Evolutionary conservation across 2,888 invertebrate genomes (phyloP).

Genomic region (Eristalis pertinax): DNA sequence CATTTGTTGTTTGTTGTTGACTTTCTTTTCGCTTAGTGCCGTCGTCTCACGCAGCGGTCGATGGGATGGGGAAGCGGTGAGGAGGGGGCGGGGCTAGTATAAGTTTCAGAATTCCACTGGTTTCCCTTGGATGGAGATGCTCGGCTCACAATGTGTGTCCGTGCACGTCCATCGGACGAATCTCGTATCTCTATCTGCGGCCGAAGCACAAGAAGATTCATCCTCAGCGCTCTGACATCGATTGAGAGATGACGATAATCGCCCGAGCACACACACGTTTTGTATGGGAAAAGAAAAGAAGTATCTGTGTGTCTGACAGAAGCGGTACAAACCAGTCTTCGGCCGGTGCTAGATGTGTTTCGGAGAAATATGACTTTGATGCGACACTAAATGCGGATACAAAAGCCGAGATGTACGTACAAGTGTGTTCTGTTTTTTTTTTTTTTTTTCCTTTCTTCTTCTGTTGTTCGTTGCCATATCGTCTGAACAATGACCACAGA

Average conservation of each 20-base stretch:
- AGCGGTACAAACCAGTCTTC: slow-evolving; percentile 39
- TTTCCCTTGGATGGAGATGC: background rate
- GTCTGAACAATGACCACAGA: background rate
- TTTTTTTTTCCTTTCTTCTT: background rate
- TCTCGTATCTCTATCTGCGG: background rate
- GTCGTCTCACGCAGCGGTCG: slow-evolving; percentile 18
- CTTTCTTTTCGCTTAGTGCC: slow-evolving; percentile 53
- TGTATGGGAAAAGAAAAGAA: background rate
- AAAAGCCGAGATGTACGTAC: background rate
- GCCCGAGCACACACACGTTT: slow-evolving; percentile 14
- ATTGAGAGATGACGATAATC: slow-evolving; percentile 45
- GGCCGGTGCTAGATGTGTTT: background rate
- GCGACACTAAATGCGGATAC: slow-evolving; percentile 29
- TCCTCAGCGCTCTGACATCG: slow-evolving; percentile 35
- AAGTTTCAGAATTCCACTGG: slow-evolving; percentile 29
- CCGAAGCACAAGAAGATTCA: slow-evolving; percentile 25
- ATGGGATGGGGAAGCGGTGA: too few species aligned
- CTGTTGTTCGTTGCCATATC: background rate
- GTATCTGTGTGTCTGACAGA: slow-evolving; percentile 2
- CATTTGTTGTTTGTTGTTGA: slow-evolving; percentile 36
- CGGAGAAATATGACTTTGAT: slow-evolving; percentile 48
- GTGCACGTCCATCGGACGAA: background rate
- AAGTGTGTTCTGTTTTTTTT: background rate
- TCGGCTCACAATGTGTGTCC: background rate
- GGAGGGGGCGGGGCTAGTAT: background rate